Percentiles rank a stretch among this genome's conserved stretches.
Evolutionary conservation across 2,888 invertebrate species (phyloP).

Genomic region (Clistopyga incitator): DNA sequence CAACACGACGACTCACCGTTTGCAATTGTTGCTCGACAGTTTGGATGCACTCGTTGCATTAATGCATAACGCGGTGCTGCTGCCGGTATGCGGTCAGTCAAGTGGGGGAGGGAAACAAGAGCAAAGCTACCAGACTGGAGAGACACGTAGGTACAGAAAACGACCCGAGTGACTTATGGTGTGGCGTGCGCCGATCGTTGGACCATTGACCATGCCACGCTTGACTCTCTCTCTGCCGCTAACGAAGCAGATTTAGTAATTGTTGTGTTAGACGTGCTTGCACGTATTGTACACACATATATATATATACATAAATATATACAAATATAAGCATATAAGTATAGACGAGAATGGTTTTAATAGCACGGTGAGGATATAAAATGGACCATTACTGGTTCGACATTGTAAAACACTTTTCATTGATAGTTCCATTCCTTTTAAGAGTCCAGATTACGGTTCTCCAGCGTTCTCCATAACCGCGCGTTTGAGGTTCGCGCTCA

Average conservation of each 20-base stretch:
- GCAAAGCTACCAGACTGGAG: conserved; percentile 69
- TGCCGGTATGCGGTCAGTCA: conserved; percentile 7
- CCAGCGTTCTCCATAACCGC: conserved; percentile 54
- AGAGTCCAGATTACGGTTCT: conserved; percentile 59
- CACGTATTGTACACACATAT: conserved; percentile 25
- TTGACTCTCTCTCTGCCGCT: conserved; percentile 46
- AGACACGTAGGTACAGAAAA: conserved; percentile 67
- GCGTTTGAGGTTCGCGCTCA: conserved; percentile 63
- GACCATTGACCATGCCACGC: conserved; percentile 23
- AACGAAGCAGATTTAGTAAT: conserved; percentile 77
- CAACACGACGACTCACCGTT: no score
- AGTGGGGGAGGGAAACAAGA: conserved; percentile 60
- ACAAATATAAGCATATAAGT: background rate
- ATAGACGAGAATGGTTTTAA: conserved; percentile 7
- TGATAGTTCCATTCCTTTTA: conserved; percentile 70
- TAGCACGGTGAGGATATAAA: conserved; percentile 43
- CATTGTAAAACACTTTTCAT: conserved; percentile 79
- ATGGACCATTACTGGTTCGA: conserved; percentile 73
- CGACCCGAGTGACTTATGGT: conserved; percentile 75
- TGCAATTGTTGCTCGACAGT: background rate
- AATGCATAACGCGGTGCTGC: background rate
- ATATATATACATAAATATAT: conserved; percentile 7
- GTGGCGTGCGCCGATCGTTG: conserved; percentile 74
- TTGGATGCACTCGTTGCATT: conserved; percentile 13
- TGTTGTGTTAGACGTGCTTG: conserved; percentile 73